Evolutionary conservation across 2,113 vertebrate species (phyloP), one percentile per base, ranked within the genome.

Genomic region (Paratilapia polleni): DNA sequence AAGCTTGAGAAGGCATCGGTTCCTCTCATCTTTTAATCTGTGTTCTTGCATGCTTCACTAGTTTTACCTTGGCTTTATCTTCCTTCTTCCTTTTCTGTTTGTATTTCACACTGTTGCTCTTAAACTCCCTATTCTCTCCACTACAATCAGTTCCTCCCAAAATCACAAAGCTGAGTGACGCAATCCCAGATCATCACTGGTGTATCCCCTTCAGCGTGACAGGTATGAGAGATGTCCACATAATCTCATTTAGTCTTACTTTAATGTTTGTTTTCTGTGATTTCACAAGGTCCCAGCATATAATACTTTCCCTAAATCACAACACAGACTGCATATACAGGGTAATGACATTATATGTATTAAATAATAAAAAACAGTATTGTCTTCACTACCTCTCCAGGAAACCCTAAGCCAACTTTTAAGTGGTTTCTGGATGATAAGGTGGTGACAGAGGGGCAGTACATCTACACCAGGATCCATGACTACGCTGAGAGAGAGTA

Each of bases 141-240:
- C 93, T 85, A 5, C 14, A 88, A 94, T 26, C 88, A 99, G 98
- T 98, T 96, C 93, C 97, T 85, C 98, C 98, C 80, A 97, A 95
- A 92, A 99, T 99, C 93, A 98, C 96, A 2, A 97, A 98, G 91
- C 96, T 99, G 91, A 97, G 97, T 87, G 96, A 97, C 84, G 97
- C 97, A 22, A 96, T 97, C 78, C 82, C 97, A 26, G 97, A 99
- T 94, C 98, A 99, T 93, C 97, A 98, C 94, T 99, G 98, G 98
- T 99, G 98, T 94, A 99, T 99, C 91, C 98, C 98, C 77, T 99
- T 99, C 96, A 99, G 98, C 82, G 95, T 99, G 88, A 95, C 96
- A 90, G 94, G 94, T 95, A 82, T 62, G 74, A 75, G 8, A 61
- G 10, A 59, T 22, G 41, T 41, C 2, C 31, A 58, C 31, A 26